These are phyloP conservation scores for Agriopis leucophaearia DNA, from an alignment of 2,888 invertebrate genomes.

Conservation along the genomic window DNA sequence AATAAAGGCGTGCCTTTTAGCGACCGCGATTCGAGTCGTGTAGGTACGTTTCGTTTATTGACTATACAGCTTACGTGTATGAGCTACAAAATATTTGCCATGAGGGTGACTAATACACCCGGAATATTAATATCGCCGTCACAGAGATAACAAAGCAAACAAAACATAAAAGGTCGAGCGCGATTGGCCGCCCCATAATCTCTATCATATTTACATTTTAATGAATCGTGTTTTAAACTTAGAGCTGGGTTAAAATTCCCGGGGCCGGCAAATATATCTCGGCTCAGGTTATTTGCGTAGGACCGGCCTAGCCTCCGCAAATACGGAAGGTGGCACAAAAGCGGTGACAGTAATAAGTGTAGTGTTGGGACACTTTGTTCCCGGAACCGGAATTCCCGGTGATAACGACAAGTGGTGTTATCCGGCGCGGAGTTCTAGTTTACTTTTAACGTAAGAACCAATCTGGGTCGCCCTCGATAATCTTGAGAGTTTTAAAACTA, in stretches of 20 bases:
- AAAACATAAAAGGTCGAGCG: conserved; percentile 24
- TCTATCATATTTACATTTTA: conserved; percentile 46
- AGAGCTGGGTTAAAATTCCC: conserved; percentile 50
- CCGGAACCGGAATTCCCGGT: conserved; percentile 22
- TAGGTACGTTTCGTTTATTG: neutral
- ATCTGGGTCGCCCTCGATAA: conserved; percentile 13
- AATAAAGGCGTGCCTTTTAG: neutral
- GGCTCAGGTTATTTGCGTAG: conserved; percentile 60
- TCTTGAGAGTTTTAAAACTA: conserved; percentile 2
- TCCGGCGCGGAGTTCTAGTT: conserved; percentile 20
- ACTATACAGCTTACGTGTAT: conserved; percentile 2
- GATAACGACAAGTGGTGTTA: conserved; percentile 29
- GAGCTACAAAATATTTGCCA: conserved; percentile 17
- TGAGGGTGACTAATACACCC: conserved; percentile 15
- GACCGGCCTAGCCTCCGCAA: conserved; percentile 54
- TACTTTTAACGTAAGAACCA: conserved; percentile 19
- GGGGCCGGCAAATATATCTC: conserved; percentile 55
- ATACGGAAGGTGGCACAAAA: conserved; percentile 40
- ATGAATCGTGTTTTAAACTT: conserved; percentile 45
- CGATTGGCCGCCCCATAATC: conserved; percentile 40
- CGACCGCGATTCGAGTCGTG: neutral
- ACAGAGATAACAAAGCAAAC: conserved; percentile 31
- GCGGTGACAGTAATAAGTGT: conserved; percentile 29
- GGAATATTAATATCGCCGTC: conserved; percentile 22
- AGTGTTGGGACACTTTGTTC: conserved; percentile 32